Conservation (phyloP, 1,140 invertebrate species). For the Dinothrombium tinctorium region DNA sequence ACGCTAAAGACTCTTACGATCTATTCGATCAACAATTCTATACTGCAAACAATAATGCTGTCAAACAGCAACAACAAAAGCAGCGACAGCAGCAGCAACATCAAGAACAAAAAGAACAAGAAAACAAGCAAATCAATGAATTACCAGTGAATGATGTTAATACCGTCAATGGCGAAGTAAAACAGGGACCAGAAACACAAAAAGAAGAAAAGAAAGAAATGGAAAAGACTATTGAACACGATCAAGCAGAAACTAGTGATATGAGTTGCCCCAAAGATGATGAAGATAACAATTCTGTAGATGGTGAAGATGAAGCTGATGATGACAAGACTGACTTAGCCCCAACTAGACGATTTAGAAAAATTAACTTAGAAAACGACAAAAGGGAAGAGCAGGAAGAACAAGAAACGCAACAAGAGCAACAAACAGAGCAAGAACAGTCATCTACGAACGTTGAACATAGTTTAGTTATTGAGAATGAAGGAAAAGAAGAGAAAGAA, state of each 20-base stretch:
- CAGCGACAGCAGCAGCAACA: no score
- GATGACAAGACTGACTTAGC: constrained; percentile 5
- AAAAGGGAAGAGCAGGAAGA: background rate
- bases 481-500: constrained; percentile 10
- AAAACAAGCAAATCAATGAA: no score
- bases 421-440: no score
- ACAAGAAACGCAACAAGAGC: background rate
- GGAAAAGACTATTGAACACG: background rate
- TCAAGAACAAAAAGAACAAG: no score
- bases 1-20: constrained; percentile 60
- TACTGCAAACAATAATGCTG: no score
- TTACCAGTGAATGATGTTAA: no score
- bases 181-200: no score
- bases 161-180: no score
- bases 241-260: background rate
- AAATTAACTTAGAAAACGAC: constrained; percentile 2
- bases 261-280: background rate
- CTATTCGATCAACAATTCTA: constrained; percentile 8
- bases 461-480: background rate
- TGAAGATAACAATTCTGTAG: background rate
- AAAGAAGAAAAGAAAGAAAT: constrained; percentile 4
- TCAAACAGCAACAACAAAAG: no score
- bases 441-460: no score
- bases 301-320: background rate
- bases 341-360: constrained; percentile 4